A percentile compares a stretch with the other conserved stretches of the same genome.
Evolutionary conservation across 2,888 invertebrate genomes (phyloP).

Genomic region (Hedya salicella): DNA sequence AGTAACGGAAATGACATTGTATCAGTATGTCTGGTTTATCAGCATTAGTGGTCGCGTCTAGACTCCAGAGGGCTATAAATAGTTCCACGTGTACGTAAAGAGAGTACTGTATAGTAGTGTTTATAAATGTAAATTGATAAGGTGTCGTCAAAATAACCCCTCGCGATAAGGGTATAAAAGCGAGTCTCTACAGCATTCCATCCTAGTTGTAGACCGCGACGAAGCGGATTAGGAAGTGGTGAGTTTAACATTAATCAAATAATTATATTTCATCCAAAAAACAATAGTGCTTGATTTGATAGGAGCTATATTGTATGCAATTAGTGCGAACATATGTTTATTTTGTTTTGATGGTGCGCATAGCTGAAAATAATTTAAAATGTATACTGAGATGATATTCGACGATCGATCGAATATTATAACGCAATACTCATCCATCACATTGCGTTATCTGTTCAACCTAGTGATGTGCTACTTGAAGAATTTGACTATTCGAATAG

Average conservation of each 20-base stretch:
- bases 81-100: constrained; percentile 37
- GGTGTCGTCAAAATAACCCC: constrained; percentile 41
- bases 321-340: no score
- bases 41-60: constrained; percentile 25
- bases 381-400: no score
- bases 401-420: no score
- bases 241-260: constrained; percentile 7
- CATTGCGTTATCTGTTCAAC: no score
- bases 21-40: constrained; percentile 8
- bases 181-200: background rate
- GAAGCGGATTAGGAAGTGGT: constrained; percentile 34
- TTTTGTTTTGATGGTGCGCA: no score
- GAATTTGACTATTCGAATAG: no score
- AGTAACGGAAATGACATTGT: constrained; percentile 5
- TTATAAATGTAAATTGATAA: constrained; percentile 21
- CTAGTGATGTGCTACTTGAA: no score
- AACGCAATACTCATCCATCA: no score
- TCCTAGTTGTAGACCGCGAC: constrained; percentile 16
- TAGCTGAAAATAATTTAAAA: no score
- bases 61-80: constrained; percentile 31
- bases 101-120: constrained; percentile 1
- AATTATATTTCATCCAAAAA: no score
- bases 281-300: no score
- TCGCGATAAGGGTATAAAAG: constrained; percentile 36
- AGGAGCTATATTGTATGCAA: background rate